These are phyloP conservation scores for Butorides virescens DNA, from an alignment of 2,113 vertebrate genomes.

Conservation along the genomic window DNA sequence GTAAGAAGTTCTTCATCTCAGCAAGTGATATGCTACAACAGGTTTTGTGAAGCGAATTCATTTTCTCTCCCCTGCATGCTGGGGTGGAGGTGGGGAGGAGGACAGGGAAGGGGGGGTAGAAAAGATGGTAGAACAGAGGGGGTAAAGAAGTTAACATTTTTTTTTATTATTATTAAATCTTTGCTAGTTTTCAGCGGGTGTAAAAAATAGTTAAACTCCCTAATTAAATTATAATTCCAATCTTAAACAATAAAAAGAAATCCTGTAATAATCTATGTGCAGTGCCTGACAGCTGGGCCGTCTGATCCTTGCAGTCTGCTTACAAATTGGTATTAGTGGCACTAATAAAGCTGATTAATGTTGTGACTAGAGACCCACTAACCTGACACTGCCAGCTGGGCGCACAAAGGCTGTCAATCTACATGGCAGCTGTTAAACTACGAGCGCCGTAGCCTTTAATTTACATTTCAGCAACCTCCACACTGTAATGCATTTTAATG, in stretches of 20 bases:
- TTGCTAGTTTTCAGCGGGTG: slow-evolving; percentile 25
- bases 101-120: not conserved
- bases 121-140: not conserved
- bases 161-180: not conserved
- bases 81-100: slow-evolving; percentile 5
- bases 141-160: not conserved
- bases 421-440: slow-evolving; percentile 76
- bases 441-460: slow-evolving; percentile 40
- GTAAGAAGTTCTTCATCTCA: slow-evolving; percentile 64
- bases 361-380: slow-evolving; percentile 85
- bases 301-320: slow-evolving; percentile 92
- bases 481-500: slow-evolving; percentile 49
- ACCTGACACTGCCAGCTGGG: slow-evolving; percentile 86
- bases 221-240: slow-evolving; percentile 81
- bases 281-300: slow-evolving; percentile 90
- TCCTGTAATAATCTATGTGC: slow-evolving; percentile 71
- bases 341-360: slow-evolving; percentile 96
- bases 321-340: slow-evolving; percentile 92
- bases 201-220: slow-evolving; percentile 74
- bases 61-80: slow-evolving; percentile 28
- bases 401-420: slow-evolving; percentile 71
- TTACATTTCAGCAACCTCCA: slow-evolving; percentile 58
- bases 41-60: slow-evolving; percentile 62
- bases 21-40: slow-evolving; percentile 64
- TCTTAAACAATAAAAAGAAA: slow-evolving; percentile 80